phyloP scores from a whole-genome alignment of 2,797 vertebrate genomes.

The Carcharodon carcharias region DNA sequence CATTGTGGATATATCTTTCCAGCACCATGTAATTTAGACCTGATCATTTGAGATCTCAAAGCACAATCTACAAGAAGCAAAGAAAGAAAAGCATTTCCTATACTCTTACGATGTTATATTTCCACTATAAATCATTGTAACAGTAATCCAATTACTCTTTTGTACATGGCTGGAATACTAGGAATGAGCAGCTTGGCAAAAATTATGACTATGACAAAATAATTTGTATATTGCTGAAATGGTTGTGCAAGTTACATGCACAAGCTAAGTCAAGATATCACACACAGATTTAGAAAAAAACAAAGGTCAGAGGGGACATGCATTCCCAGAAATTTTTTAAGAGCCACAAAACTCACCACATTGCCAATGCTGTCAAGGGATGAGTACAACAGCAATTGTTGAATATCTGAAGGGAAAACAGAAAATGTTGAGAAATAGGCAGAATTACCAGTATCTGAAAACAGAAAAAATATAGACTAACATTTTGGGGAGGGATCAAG shows the following conservation, averaged over 20 bases:
- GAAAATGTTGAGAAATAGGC: neutral
- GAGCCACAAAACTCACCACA: neutral
- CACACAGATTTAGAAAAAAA: neutral
- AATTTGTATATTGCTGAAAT: neutral
- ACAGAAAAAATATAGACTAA: neutral
- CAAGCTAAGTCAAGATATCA: neutral
- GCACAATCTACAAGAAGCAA: too few relatives aligned
- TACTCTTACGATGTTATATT: neutral
- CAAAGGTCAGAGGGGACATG: neutral
- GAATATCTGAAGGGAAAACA: neutral
- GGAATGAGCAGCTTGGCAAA: conserved; percentile 1
- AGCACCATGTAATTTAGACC: neutral
- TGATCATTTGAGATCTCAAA: neutral
- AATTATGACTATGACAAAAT: neutral
- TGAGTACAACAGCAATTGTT: neutral
- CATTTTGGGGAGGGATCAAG: neutral
- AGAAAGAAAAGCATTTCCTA: neutral
- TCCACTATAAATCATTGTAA: neutral
- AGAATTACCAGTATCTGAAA: neutral
- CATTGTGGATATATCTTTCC: neutral
- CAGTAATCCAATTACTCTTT: conserved; percentile 12
- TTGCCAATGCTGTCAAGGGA: neutral
- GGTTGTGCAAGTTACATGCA: too few relatives aligned
- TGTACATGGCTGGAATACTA: neutral
- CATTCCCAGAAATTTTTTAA: too few relatives aligned